Evolutionary conservation across 2,888 invertebrate species (phyloP).

Genomic region (Andrena hattorfiana): DNA sequence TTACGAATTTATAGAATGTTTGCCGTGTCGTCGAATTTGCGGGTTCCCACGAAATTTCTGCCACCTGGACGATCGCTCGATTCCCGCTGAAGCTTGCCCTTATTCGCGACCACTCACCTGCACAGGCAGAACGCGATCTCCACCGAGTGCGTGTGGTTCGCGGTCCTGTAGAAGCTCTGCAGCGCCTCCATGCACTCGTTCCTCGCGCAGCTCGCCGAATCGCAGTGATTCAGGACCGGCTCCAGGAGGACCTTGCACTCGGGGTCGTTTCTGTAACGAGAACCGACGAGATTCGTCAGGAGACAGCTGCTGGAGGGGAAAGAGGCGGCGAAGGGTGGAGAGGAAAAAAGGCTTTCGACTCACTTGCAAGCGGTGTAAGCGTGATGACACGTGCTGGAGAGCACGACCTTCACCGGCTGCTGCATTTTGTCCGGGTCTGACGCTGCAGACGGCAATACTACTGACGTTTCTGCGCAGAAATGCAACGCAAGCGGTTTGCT

Average conservation of each 20-base stretch:
- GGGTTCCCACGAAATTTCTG: neutral
- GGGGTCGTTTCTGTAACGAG: conserved; percentile 90
- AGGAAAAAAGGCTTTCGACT: conserved; percentile 57
- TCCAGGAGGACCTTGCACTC: conserved; percentile 92
- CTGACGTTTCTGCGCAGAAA: conserved; percentile 53
- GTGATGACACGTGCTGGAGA: conserved; percentile 95
- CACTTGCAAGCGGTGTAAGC: conserved; percentile 86
- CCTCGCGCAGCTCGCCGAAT: conserved; percentile 91
- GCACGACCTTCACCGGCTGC: conserved; percentile 88
- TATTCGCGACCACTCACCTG: conserved; percentile 88
- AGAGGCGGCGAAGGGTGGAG: neutral
- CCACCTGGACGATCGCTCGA: neutral
- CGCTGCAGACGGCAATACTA: conserved; percentile 72
- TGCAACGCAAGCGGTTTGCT: neutral
- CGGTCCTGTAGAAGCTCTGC: conserved; percentile 93
- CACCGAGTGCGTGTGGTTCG: conserved; percentile 92
- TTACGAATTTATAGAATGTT: conserved; percentile 44
- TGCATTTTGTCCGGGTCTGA: conserved; percentile 85
- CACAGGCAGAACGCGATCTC: conserved; percentile 97
- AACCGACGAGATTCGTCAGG: conserved; percentile 21
- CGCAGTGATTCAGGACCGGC: conserved; percentile 94
- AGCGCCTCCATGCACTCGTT: conserved; percentile 95
- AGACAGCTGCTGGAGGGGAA: neutral
- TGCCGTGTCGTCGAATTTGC: conserved; percentile 32
- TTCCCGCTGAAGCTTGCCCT: neutral